Evolutionary conservation across 2,888 invertebrate species (phyloP).

Genomic region (Chrysolina oricalcia): DNA sequence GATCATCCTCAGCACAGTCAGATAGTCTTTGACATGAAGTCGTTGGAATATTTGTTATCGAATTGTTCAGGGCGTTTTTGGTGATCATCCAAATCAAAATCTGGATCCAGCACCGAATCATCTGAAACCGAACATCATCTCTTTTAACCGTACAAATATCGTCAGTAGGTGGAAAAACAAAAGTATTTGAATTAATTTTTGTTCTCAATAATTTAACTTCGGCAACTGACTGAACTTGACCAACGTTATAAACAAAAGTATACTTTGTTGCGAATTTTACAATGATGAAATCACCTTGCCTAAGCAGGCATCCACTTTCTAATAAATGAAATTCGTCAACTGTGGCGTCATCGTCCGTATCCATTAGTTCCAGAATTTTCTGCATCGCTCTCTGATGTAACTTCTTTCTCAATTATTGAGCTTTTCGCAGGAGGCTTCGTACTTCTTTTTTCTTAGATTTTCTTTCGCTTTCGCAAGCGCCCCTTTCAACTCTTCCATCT

Average conservation of each 20-base stretch:
- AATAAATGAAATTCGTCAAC: conserved; percentile 9
- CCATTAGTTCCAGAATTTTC: conserved; percentile 5
- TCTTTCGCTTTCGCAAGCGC: conserved; percentile 14
- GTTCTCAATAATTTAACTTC: neutral
- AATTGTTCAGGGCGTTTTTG: no score
- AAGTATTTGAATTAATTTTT: neutral
- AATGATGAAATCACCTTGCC: conserved; percentile 16
- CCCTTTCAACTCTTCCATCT: conserved; percentile 5
- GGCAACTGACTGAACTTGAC: neutral
- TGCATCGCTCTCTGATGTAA: conserved; percentile 8
- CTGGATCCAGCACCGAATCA: no score
- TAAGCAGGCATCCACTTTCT: conserved; percentile 9
- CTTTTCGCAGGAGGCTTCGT: neutral
- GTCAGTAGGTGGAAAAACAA: neutral
- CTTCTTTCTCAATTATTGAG: conserved; percentile 14
- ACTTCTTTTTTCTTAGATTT: conserved; percentile 4
- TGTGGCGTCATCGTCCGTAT: conserved; percentile 10
- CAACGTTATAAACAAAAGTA: neutral
- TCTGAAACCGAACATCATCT: neutral
- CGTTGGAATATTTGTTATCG: no score
- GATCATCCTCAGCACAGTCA: no score
- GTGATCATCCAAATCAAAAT: no score
- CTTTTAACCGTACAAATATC: conserved; percentile 1
- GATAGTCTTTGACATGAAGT: no score
- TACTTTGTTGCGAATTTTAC: conserved; percentile 22